Conservation (phyloP, 2,113 vertebrate genomes). For the Salvelinus fontinalis region DNA sequence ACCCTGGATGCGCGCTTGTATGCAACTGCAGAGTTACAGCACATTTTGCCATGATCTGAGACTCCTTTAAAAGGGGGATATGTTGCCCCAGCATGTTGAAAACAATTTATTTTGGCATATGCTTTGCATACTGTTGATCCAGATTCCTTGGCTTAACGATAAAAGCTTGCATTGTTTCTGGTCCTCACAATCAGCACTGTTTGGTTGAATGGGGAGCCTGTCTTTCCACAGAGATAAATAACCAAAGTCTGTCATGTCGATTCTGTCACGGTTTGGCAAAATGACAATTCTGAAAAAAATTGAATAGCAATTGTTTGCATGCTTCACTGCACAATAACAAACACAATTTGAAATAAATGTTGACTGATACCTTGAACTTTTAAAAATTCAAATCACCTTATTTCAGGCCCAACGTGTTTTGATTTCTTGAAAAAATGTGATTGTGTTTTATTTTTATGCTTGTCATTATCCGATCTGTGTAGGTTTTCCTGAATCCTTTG, state of each 20-base stretch:
- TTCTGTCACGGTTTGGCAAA: constrained; percentile 65
- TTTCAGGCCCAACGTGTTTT: constrained; percentile 52
- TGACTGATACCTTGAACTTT: constrained; percentile 53
- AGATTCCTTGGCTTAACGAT: constrained; percentile 58
- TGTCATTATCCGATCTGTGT: constrained; percentile 78
- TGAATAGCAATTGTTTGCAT: constrained; percentile 31
- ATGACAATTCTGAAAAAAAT: constrained; percentile 51
- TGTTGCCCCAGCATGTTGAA: constrained; percentile 60
- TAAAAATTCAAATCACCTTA: constrained; percentile 55
- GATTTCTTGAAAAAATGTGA: constrained; percentile 31
- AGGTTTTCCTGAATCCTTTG: constrained; percentile 75
- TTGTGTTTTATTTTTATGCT: constrained; percentile 66
- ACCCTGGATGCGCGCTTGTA: constrained; percentile 55
- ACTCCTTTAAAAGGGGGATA: constrained; percentile 42
- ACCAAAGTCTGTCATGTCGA: constrained; percentile 64
- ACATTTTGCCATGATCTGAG: constrained; percentile 68
- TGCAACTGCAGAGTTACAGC: constrained; percentile 59
- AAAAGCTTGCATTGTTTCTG: constrained; percentile 56
- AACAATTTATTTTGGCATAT: constrained; percentile 53
- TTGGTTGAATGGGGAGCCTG: constrained; percentile 38
- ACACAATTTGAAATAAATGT: constrained; percentile 54
- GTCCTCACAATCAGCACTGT: constrained; percentile 41
- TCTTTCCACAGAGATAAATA: constrained; percentile 44
- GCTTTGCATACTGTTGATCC: constrained; percentile 55
- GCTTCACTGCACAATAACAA: constrained; percentile 46